Conservation (phyloP, 1,140 invertebrate genomes). For the Lepidurus arcticus region DNA sequence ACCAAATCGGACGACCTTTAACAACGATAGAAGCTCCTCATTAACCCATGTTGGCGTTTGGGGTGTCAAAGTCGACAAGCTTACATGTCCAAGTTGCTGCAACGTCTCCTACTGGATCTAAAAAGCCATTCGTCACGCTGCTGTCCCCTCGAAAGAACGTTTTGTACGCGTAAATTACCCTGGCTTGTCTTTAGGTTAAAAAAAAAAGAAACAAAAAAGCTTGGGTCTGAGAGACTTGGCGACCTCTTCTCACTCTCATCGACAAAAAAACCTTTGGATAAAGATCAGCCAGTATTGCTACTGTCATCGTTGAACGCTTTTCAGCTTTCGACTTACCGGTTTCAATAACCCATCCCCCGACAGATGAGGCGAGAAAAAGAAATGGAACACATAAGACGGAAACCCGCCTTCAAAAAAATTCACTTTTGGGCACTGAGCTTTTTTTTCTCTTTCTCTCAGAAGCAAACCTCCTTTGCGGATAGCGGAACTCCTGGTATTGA, state of each 20-base stretch:
- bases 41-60: too few relatives aligned
- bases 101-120: too few relatives aligned
- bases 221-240: background rate
- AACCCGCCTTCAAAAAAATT: background rate
- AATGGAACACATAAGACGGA: background rate
- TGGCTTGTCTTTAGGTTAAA: background rate
- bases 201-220: background rate
- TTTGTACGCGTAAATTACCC: too few relatives aligned
- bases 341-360: background rate
- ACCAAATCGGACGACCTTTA: too few relatives aligned
- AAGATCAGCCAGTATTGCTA: background rate
- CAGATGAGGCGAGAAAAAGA: background rate
- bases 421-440: background rate
- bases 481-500: conserved; percentile 6
- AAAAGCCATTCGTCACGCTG: too few relatives aligned
- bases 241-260: background rate
- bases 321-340: background rate
- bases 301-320: conserved; percentile 14
- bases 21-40: too few relatives aligned
- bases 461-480: too few relatives aligned
- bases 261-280: background rate
- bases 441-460: background rate
- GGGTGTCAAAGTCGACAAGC: too few relatives aligned
- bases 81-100: too few relatives aligned
- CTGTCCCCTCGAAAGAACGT: too few relatives aligned